These are phyloP conservation scores for Clinocottus analis DNA, from an alignment of 2,113 vertebrate genomes.

Conservation along the genomic window DNA sequence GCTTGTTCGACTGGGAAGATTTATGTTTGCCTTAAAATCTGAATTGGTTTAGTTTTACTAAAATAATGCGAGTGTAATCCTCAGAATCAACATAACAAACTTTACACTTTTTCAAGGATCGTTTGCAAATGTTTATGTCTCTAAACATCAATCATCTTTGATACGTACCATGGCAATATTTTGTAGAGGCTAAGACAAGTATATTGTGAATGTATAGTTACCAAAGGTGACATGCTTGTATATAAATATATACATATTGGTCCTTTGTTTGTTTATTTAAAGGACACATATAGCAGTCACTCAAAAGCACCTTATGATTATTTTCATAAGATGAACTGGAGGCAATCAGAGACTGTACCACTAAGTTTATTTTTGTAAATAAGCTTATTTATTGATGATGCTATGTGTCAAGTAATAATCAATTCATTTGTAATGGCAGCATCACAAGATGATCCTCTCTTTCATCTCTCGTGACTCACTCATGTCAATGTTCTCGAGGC, in stretches of 20 bases:
- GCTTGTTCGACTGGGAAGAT: not conserved
- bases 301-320: slow-evolving; percentile 48
- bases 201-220: not conserved
- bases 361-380: not conserved
- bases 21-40: not conserved
- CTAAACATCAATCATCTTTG: not conserved
- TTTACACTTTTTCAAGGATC: not conserved
- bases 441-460: not conserved
- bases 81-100: not conserved
- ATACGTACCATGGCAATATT: not conserved
- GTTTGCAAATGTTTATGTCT: slow-evolving; percentile 5
- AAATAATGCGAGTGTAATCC: not conserved
- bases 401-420: not conserved
- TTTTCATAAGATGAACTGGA: slow-evolving; percentile 2
- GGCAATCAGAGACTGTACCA: not conserved
- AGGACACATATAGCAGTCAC: not conserved
- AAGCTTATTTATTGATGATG: not conserved
- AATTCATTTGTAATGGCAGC: not conserved
- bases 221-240: slow-evolving; percentile 29
- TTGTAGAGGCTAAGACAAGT: not conserved
- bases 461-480: not conserved
- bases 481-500: not conserved
- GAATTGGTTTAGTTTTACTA: not conserved
- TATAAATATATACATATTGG: not conserved
- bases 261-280: not conserved